Conservation (phyloP, 2,888 invertebrate species). For the Caenorhabditis macrosperma region DNA sequence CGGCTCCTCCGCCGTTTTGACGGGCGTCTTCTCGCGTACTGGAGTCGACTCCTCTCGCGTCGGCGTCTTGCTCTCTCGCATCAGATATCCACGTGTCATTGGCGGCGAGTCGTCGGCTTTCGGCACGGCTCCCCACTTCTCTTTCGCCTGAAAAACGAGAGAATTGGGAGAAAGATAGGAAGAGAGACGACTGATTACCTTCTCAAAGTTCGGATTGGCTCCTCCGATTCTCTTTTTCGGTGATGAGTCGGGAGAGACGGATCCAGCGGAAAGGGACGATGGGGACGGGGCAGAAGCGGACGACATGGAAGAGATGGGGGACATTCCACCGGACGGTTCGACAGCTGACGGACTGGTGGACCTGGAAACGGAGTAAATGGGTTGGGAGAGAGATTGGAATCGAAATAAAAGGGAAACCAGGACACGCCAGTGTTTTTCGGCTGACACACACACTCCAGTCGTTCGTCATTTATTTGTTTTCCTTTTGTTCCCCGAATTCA, state of each 20-base stretch:
- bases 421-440: conserved; percentile 11
- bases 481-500: neutral
- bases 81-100: conserved; percentile 23
- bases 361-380: conserved; percentile 38
- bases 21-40: conserved; percentile 48
- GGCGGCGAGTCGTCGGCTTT: conserved; percentile 48
- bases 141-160: conserved; percentile 48
- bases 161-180: too few species aligned
- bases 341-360: conserved; percentile 54
- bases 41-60: conserved; percentile 40
- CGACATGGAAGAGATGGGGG: conserved; percentile 66
- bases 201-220: conserved; percentile 53
- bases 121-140: conserved; percentile 56
- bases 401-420: conserved; percentile 20
- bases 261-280: conserved; percentile 66
- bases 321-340: conserved; percentile 53
- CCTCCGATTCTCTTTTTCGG: conserved; percentile 45
- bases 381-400: conserved; percentile 4
- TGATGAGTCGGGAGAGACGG: conserved; percentile 60
- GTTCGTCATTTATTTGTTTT: neutral
- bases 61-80: conserved; percentile 46
- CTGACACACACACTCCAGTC: neutral
- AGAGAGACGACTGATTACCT: too few species aligned
- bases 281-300: conserved; percentile 67
- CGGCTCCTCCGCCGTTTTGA: conserved; percentile 31